Conservation (phyloP, 2,113 vertebrate species). For the Vulpes lagopus region DNA sequence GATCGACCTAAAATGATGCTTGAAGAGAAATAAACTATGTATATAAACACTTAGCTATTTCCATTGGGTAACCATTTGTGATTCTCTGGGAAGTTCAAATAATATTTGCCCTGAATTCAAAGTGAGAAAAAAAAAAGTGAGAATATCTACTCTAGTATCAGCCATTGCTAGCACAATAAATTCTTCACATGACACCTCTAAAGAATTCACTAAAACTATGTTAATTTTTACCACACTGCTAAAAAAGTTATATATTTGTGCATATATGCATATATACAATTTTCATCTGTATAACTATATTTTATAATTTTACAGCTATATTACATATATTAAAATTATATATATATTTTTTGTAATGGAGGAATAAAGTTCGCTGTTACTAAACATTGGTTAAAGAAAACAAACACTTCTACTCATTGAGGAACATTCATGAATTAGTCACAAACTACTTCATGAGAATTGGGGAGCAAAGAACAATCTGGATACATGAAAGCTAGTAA, state of each 20-base stretch:
- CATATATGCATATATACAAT: background rate
- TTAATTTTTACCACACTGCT: background rate
- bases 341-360: background rate
- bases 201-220: background rate
- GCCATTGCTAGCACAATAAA: background rate
- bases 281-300: background rate
- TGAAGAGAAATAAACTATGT: background rate
- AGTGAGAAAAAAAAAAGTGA: background rate
- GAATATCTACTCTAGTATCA: background rate
- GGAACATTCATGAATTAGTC: background rate
- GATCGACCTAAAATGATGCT: background rate
- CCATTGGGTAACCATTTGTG: background rate
- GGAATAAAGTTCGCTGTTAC: background rate
- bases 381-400: background rate
- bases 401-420: background rate
- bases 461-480: background rate
- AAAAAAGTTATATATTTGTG: background rate
- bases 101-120: background rate
- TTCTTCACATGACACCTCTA: background rate
- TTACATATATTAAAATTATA: background rate
- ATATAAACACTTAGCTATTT: background rate
- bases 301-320: background rate
- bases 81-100: background rate
- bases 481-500: background rate
- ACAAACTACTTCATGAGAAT: background rate